Percentiles rank a stretch among this genome's conserved stretches.
Evolutionary conservation across 2,888 invertebrate species (phyloP).

Genomic region (Morinoia aosen): DNA sequence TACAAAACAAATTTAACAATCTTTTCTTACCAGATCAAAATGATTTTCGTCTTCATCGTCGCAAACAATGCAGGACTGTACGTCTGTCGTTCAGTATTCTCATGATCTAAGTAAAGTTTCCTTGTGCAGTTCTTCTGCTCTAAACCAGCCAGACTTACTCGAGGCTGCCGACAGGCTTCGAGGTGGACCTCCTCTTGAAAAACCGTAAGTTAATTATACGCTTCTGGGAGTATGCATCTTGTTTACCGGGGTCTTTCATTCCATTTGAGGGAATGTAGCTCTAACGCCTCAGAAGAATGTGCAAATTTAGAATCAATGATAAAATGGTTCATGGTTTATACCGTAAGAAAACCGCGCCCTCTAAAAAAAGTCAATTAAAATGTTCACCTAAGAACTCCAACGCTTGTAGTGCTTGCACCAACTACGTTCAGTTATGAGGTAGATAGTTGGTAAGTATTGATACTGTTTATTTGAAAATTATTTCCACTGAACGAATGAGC

Average conservation of each 20-base stretch:
- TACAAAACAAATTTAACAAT: not conserved
- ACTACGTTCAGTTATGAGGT: no score
- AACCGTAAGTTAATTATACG: not conserved
- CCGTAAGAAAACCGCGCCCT: no score
- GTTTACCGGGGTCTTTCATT: not conserved
- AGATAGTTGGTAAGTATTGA: no score
- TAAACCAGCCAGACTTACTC: conserved; percentile 65
- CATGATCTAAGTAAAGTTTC: not conserved
- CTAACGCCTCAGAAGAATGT: no score
- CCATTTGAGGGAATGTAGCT: not conserved
- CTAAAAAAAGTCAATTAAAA: no score
- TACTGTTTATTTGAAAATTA: no score
- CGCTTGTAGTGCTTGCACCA: no score
- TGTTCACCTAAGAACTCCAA: no score
- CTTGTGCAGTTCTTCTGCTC: conserved; percentile 52
- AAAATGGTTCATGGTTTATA: no score
- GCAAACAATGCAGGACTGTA: not conserved
- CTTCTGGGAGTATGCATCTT: not conserved
- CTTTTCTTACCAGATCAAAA: not conserved
- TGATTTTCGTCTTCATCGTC: not conserved
- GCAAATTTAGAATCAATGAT: no score
- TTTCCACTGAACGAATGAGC: no score
- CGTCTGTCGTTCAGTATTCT: not conserved
- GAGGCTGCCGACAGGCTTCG: conserved; percentile 60
- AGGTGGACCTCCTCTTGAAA: not conserved